Base-by-base conservation (phyloP, 2,888 invertebrate genomes). In the Eupeodes latifasciatus region DNA sequence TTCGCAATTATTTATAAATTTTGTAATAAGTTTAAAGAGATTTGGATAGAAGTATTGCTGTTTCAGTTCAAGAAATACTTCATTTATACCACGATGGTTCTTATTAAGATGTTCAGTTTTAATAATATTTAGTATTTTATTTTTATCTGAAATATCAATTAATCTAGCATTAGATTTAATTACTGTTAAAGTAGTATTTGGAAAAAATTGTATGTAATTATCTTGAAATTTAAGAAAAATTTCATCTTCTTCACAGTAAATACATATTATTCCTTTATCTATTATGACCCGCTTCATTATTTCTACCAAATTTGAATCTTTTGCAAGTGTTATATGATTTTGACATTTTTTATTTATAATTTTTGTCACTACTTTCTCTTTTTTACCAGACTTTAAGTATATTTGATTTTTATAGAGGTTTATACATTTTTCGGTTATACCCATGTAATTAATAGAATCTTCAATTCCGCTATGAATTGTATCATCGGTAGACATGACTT, bases 261-360 rank as follows among this genome's bases (percentile, higher is more conserved):
- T 47, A 47, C 47, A 40, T 40, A 40, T 40, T 40, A 40, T 40
- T 40, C 40, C 40, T 40, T 40, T 40, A 40, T 40, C 40, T 40
- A 40, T 40, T 40, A 40, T 40, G 40, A 40, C 40, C 40, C 40
- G 40, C 40, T 40, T 40, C 40, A 47, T 47, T 47, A 44, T 44
- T 44, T 44, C 40, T 7, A 44, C 3, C 47, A 47, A 47, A 11
- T 47, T 47, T 47, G 47, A 47, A 47, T 47, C 47, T 40, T 40
- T 40, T 40, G 55, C 19, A 55, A 55, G 55, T 55, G 55, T 55
- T 55, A 27, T 55, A 55, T 55, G 19, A 19, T 19, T 55, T 55
- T 55, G 19, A 11, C 53, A 55, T 55, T 55, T 55, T 55, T 55
- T 16, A 53, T 53, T 53, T 53, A 53, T 53, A 53, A 53, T 53